phyloP scores from a whole-genome alignment of 1,140 invertebrate species.

The Leptinotarsa undecemlineata region DNA sequence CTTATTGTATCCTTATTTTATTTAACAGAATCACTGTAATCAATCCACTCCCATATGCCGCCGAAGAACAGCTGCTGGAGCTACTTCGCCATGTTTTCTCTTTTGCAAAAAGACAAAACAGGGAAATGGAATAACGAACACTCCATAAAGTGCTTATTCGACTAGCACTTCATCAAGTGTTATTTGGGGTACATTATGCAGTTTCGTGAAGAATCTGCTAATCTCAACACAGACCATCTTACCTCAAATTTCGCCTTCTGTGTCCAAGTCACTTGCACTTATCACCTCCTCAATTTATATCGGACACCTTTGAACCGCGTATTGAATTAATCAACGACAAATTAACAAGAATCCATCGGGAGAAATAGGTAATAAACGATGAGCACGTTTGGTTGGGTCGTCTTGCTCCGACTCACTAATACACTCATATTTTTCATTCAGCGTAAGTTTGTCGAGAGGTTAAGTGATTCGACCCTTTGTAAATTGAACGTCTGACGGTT shows the following conservation, averaged over 20 bases:
- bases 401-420: slow-evolving; percentile 4
- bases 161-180: too few species aligned
- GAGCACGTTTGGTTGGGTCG: neutral
- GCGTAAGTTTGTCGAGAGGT: slow-evolving; percentile 17
- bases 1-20: too few species aligned
- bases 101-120: too few species aligned
- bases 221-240: too few species aligned
- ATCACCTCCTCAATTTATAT: neutral
- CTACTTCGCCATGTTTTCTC: too few species aligned
- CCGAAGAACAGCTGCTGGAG: too few species aligned
- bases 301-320: neutral
- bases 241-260: neutral
- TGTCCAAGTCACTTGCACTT: neutral
- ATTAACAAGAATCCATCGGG: neutral
- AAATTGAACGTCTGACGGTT: slow-evolving; percentile 29
- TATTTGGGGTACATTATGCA: too few species aligned
- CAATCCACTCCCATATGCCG: too few species aligned
- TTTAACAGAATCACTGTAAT: too few species aligned
- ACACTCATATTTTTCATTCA: slow-evolving; percentile 29
- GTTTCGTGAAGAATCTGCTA: too few species aligned
- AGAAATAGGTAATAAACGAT: neutral
- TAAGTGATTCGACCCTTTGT: slow-evolving; percentile 30
- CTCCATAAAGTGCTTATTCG: too few species aligned
- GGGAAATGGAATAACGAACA: too few species aligned
- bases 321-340: neutral